A percentile compares a stretch with the other conserved stretches of the same genome.
Evolutionary conservation across 2,888 invertebrate species (phyloP).

Genomic region (Euzophera pinguis): DNA sequence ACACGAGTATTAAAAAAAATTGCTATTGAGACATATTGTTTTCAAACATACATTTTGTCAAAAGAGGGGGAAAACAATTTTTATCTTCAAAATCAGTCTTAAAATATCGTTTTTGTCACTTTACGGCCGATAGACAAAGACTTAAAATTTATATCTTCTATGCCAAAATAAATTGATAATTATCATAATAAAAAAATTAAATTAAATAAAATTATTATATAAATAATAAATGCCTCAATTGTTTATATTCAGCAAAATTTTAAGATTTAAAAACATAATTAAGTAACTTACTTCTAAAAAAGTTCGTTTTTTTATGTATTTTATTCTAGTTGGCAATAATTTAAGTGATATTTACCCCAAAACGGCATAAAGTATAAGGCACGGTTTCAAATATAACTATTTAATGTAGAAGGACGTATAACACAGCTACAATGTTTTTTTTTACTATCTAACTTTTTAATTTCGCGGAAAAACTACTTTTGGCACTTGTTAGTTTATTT

Average conservation of each 20-base stretch:
- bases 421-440: slow-evolving; percentile 45
- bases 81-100: slow-evolving; percentile 13
- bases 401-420: slow-evolving; percentile 65
- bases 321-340: slow-evolving; percentile 58
- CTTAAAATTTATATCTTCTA: no score
- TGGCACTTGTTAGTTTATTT: slow-evolving; percentile 36
- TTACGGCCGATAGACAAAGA: no score
- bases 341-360: slow-evolving; percentile 70
- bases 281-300: slow-evolving; percentile 28
- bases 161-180: not conserved
- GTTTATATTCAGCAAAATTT: slow-evolving; percentile 13
- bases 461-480: slow-evolving; percentile 24
- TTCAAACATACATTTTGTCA: no score
- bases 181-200: not conserved
- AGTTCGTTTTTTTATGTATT: slow-evolving; percentile 35
- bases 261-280: slow-evolving; percentile 19
- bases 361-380: slow-evolving; percentile 78
- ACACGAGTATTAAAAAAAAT: no score
- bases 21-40: no score
- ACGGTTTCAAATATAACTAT: slow-evolving; percentile 67
- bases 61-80: no score
- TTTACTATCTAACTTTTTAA: slow-evolving; percentile 21
- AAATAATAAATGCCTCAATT: slow-evolving; percentile 23
- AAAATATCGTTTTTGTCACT: slow-evolving; percentile 4
- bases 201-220: not conserved